Evolutionary conservation across 2,113 vertebrate species (phyloP), one percentile per base, ranked within the genome.

Genomic region (Castor canadensis): DNA sequence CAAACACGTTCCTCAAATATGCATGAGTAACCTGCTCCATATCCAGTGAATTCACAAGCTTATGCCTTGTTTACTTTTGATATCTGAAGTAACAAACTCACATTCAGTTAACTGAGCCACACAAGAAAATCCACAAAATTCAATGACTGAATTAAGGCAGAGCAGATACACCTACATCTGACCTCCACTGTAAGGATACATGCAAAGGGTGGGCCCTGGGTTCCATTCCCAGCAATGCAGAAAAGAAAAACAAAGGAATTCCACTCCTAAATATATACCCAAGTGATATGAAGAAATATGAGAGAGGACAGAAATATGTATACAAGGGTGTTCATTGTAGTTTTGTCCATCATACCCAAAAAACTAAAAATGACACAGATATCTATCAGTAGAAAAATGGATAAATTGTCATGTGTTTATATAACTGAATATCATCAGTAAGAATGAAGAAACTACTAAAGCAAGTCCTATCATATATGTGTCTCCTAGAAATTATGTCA

Each of bases 1-100:
- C 93, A 94, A 95, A 96, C 92, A 91, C 67, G 88, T 81, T 79
- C 49, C 79, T 95, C 83, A 71, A 94, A 93, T 80, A 76, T 67
- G 92, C 87, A 87, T 93, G 86, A 93, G 83, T 93, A 97, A 75
- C 69, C 84, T 87, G 58, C 45, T 94, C 47, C 38, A 58, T 60
- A 87, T 30, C 86, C 56, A 60, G 79, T 89, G 69, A 93, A 54
- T 93, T 64, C 75, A 76, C 24, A 87, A 86, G 62, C 75, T 56
- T 76, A 91, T 72, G 95, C 89, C 40, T 93, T 24, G 0, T 91
- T 96, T 93, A 93, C 64, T 77, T 96, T 76, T 89, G 83, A 87
- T 75, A 83, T 54, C 91, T 60, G 83, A 91, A 91, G 58, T 52
- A 80, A 87, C 40, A 94, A 95, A 92, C 83, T 96, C 64, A 58